Evolutionary conservation across 2,113 vertebrate species (phyloP).

Genomic region (Eptesicus fuscus): DNA sequence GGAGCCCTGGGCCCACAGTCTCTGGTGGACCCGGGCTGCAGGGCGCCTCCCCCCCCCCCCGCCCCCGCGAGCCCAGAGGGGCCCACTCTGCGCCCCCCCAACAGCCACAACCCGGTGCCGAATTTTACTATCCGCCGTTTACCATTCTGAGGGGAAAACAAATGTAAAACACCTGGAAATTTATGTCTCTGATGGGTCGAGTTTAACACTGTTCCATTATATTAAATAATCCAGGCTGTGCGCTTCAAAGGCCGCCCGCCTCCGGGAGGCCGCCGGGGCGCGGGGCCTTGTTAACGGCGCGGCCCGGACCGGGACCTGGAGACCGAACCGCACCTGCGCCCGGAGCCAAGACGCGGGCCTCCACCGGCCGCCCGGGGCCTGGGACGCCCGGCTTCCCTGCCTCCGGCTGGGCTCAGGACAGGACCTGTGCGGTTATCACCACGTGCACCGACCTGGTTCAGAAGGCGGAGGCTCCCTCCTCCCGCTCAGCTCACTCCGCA

Average conservation of each 20-base stretch:
- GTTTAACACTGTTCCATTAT: slow-evolving; percentile 70
- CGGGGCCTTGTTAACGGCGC: not conserved
- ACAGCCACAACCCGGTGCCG: slow-evolving; percentile 25
- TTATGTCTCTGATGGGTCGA: slow-evolving; percentile 75
- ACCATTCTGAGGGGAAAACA: slow-evolving; percentile 72
- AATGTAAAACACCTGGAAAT: slow-evolving; percentile 78
- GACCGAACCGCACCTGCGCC: not conserved
- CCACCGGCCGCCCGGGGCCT: not conserved
- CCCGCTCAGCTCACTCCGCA: no score
- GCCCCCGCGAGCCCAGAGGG: accelerated
- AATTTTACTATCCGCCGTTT: slow-evolving; percentile 72
- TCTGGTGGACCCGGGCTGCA: not conserved
- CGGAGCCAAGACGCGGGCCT: accelerated
- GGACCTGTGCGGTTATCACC: no score
- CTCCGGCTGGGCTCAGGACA: no score
- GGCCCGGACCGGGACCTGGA: not conserved
- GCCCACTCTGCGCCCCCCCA: not conserved
- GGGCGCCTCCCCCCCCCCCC: not conserved
- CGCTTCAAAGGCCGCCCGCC: slow-evolving; percentile 66
- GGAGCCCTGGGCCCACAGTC: accelerated
- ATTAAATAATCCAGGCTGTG: slow-evolving; percentile 72
- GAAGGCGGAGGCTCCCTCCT: no score
- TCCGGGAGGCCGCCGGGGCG: not conserved
- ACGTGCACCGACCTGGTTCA: no score
- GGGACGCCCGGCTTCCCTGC: no score